Evolutionary conservation across 2,797 vertebrate species (phyloP), one percentile per base, ranked within the genome.

Genomic region (Lepus oiostolus): DNA sequence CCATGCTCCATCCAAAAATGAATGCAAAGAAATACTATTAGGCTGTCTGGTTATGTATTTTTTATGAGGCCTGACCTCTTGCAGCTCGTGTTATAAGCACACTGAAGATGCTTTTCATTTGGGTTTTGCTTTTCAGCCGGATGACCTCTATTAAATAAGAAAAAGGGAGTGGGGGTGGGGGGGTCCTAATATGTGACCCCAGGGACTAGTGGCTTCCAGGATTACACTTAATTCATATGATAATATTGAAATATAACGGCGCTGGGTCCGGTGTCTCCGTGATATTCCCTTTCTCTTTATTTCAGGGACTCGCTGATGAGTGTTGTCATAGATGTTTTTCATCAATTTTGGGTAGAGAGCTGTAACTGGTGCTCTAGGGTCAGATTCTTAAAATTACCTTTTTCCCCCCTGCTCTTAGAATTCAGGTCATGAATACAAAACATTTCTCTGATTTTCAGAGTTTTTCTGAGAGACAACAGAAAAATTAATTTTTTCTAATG

Each of bases 1-100:
- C 98, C 98, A 97, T 97, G 94, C 98, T 97, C 98, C 98, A 97
- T 98, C 98, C 98, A 97, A 98, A 98, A 98, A 98, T 98, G 98
- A 98, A 98, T 98, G 98, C 98, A 98, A 98, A 98, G 98, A 98
- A 98, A 98, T 98, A 98, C 98, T 98, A 98, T 98, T 98, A 98
- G 98, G 97, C 98, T 98, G 98, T 98, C 98, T 98, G 98, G 98
- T 98, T 98, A 98, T 98, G 98, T 98, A 98, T 98, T 98, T 98
- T 98, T 98, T 98, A 98, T 98, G 98, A 98, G 98, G 97, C 97
- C 98, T 98, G 98, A 98, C 98, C 98, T 98, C 97, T 98, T 97
- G 97, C 98, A 98, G 98, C 98, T 98, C 98, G 97, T 98, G 98
- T 98, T 98, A 98, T 98, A 98, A 98, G 98, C 98, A 98, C 98